Evolutionary conservation across 2,888 invertebrate genomes (phyloP).

Genomic region (Dryomyza anilis): DNA sequence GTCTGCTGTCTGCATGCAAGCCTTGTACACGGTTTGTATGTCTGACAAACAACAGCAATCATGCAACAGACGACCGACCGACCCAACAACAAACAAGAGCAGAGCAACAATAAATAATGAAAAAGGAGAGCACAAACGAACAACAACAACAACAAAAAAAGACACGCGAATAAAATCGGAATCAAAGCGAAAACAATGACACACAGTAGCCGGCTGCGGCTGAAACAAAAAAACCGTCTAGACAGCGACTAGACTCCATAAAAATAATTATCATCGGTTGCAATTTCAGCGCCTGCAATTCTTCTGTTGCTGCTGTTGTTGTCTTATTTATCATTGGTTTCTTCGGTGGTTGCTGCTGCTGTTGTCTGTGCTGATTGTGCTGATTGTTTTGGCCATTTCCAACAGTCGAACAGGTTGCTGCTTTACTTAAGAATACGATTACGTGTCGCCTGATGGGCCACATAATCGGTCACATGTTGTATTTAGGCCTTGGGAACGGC

Average conservation of each 20-base stretch:
- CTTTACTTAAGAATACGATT: too few species aligned
- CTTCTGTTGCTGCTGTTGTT: background rate
- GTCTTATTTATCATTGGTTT: background rate
- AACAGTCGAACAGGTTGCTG: background rate
- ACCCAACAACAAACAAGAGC: background rate
- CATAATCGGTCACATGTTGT: too few species aligned
- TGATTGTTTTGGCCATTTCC: background rate
- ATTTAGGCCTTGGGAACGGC: too few species aligned
- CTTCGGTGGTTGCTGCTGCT: background rate
- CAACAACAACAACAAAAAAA: constrained; percentile 29
- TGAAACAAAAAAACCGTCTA: constrained; percentile 58
- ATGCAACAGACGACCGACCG: background rate
- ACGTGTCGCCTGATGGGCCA: too few species aligned
- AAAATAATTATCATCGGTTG: constrained; percentile 62
- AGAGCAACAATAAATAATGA: background rate
- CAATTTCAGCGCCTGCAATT: constrained; percentile 54
- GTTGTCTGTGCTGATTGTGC: background rate
- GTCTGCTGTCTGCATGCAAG: constrained; percentile 18
- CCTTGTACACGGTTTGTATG: constrained; percentile 2
- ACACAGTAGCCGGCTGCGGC: too few species aligned
- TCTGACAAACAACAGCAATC: constrained; percentile 8
- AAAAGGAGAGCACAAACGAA: background rate
- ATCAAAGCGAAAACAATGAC: constrained; percentile 57
- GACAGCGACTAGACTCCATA: constrained; percentile 62
- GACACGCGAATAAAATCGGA: constrained; percentile 54